These are phyloP conservation scores for Yponomeuta evonymella DNA, from an alignment of 2,888 invertebrate species.

Conservation along the genomic window DNA sequence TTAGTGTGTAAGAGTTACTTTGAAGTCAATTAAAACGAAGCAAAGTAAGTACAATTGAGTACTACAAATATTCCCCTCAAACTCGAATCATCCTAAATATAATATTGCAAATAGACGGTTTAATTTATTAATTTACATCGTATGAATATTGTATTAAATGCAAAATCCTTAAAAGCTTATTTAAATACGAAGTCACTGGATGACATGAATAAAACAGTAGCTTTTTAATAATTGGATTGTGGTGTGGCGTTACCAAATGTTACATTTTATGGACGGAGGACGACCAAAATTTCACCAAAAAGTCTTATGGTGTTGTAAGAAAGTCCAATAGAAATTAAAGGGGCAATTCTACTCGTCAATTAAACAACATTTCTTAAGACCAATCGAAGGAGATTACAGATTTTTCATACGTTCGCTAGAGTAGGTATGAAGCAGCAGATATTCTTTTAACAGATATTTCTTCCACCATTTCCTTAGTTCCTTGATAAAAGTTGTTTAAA, in stretches of 20 bases:
- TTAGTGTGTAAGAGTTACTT: too few species aligned
- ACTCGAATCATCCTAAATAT: not conserved
- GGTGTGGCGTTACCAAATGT: constrained; percentile 3
- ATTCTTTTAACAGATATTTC: too few species aligned
- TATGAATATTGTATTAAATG: constrained; percentile 43
- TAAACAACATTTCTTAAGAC: too few species aligned
- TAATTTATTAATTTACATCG: constrained; percentile 26
- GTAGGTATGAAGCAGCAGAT: too few species aligned
- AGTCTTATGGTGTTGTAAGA: too few species aligned
- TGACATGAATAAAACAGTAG: constrained; percentile 50
- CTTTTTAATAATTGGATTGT: not conserved
- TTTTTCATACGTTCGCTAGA: too few species aligned
- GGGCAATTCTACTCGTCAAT: too few species aligned
- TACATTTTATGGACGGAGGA: not conserved
- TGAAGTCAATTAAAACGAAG: not conserved
- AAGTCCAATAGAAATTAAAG: too few species aligned
- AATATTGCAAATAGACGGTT: constrained; percentile 19
- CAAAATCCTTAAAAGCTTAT: constrained; percentile 44
- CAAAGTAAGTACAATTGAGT: not conserved
- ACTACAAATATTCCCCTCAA: not conserved
- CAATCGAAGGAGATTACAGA: too few species aligned
- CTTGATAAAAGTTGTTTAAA: too few species aligned
- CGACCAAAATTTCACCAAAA: too few species aligned
- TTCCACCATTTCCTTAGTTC: too few species aligned
- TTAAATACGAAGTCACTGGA: constrained; percentile 41